A percentile compares a stretch with the other conserved stretches of the same genome.
Conservation (phyloP, 2,888 invertebrate species). For the Amblyteles armatorius region DNA sequence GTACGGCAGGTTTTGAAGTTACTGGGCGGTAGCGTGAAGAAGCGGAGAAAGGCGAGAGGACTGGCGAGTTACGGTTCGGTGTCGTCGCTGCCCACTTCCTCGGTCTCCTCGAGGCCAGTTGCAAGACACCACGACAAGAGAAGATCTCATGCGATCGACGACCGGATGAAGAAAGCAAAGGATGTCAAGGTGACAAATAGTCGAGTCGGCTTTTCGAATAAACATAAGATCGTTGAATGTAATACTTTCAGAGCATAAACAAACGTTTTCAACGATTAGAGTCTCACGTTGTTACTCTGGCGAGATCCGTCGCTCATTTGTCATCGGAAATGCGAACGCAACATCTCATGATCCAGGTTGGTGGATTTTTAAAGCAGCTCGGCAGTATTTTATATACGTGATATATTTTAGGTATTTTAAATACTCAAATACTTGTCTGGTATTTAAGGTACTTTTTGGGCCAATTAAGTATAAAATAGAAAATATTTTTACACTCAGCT, state of each 20-base stretch:
- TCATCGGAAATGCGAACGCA: constrained; percentile 97
- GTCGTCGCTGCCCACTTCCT: constrained; percentile 93
- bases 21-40: constrained; percentile 86
- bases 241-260: constrained; percentile 89
- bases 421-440: no score
- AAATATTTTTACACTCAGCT: no score
- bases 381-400: no score
- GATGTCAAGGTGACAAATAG: constrained; percentile 87
- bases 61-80: constrained; percentile 90
- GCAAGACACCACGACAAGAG: constrained; percentile 88
- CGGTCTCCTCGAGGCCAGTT: constrained; percentile 92
- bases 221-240: constrained; percentile 12
- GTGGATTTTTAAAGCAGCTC: constrained; percentile 27
- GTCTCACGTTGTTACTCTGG: constrained; percentile 95
- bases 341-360: constrained; percentile 91
- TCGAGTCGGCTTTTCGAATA: not conserved
- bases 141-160: constrained; percentile 88
- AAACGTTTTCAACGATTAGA: constrained; percentile 95
- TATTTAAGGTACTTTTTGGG: no score
- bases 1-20: constrained; percentile 86
- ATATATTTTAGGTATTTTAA: no score
- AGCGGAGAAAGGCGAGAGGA: constrained; percentile 82
- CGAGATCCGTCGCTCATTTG: constrained; percentile 95
- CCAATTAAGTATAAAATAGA: no score
- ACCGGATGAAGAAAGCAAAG: constrained; percentile 89